phyloP scores from a whole-genome alignment of 2,113 vertebrate species.

The Climacteris rufus region DNA sequence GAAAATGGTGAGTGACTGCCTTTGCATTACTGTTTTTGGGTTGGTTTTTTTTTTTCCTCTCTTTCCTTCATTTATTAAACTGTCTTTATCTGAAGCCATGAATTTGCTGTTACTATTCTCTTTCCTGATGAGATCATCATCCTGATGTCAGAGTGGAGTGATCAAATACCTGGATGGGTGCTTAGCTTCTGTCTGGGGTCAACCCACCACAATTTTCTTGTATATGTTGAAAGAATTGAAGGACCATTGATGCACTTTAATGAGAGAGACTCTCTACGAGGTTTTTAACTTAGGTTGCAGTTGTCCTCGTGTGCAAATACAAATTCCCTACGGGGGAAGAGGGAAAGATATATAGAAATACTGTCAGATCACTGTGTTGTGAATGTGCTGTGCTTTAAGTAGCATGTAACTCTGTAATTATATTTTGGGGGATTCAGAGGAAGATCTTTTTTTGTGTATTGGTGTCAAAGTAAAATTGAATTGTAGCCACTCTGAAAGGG shows the following conservation, averaged over 20 bases:
- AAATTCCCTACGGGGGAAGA: conserved; percentile 1
- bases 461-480: background rate
- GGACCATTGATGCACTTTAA: background rate
- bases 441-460: background rate
- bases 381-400: background rate
- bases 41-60: fast-evolving
- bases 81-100: background rate
- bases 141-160: background rate
- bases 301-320: background rate
- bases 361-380: background rate
- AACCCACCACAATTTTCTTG: background rate
- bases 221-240: background rate
- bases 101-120: background rate
- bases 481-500: background rate
- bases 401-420: background rate
- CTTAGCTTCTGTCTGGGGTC: background rate
- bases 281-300: background rate
- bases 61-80: background rate
- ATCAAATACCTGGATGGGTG: background rate
- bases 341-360: background rate
- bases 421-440: background rate
- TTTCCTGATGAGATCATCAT: background rate
- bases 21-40: background rate
- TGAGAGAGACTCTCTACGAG: background rate
- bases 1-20: background rate